Conservation (phyloP, 1,140 invertebrate genomes). For the Drosophila trapezifrons region DNA sequence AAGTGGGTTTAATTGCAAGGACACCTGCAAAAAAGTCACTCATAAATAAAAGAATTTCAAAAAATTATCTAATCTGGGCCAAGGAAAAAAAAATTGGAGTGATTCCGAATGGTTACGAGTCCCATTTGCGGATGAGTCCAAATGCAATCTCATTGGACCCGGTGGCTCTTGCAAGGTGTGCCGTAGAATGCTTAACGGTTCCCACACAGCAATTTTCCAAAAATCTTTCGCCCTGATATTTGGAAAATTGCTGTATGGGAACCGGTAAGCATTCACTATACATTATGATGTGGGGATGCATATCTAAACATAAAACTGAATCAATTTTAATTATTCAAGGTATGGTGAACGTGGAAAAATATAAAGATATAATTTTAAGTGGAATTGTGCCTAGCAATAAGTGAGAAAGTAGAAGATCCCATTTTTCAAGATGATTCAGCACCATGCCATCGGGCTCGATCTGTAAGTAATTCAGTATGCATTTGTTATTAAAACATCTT, state of each 20-base stretch:
- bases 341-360: conserved; percentile 18
- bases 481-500: not conserved
- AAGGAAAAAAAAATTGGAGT: not conserved
- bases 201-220: too few species aligned
- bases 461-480: too few species aligned
- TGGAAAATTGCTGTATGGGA: too few species aligned
- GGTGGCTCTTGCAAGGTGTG: conserved; percentile 5
- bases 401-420: too few species aligned
- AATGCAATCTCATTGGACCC: conserved; percentile 5
- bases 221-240: too few species aligned
- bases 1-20: not conserved
- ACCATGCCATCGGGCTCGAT: too few species aligned
- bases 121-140: conserved; percentile 15
- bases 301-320: conserved; percentile 30
- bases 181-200: too few species aligned
- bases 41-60: not conserved
- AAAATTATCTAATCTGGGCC: conserved; percentile 3
- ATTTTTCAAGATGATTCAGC: too few species aligned
- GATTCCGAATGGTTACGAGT: conserved; percentile 10
- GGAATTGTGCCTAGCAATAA: conserved; percentile 4
- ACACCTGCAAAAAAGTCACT: conserved; percentile 9
- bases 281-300: conserved; percentile 22
- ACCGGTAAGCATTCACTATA: conserved; percentile 6
- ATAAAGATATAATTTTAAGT: conserved; percentile 8
- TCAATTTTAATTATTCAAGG: conserved; percentile 26